phyloP scores from a whole-genome alignment of 1,140 invertebrate genomes.

The Bombus pyrosoma region DNA sequence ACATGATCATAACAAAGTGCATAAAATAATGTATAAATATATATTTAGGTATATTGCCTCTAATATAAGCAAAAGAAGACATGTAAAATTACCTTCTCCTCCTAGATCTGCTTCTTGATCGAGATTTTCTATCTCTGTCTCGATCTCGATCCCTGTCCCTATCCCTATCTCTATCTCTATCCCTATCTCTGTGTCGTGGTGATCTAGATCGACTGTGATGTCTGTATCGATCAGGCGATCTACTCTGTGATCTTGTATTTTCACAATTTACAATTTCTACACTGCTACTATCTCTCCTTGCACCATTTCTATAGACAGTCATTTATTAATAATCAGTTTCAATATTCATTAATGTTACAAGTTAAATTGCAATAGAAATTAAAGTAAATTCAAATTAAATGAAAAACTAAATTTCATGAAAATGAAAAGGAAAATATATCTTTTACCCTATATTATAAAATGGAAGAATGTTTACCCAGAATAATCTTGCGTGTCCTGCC shows the following conservation, averaged over 20 bases:
- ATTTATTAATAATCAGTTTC: slow-evolving; percentile 8
- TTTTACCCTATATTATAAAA: background rate
- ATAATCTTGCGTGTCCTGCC: slow-evolving; percentile 68
- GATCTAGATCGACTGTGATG: slow-evolving; percentile 83
- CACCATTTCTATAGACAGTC: slow-evolving; percentile 55
- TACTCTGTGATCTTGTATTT: slow-evolving; percentile 77
- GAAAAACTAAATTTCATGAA: background rate
- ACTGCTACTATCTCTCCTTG: slow-evolving; percentile 79
- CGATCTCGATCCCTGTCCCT: slow-evolving; percentile 85
- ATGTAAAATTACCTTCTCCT: slow-evolving; percentile 74
- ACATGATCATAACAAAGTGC: slow-evolving; percentile 13
- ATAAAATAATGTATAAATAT: background rate
- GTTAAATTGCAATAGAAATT: background rate
- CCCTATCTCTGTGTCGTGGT: slow-evolving; percentile 81
- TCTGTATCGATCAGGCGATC: slow-evolving; percentile 79
- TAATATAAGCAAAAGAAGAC: background rate
- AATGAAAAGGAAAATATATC: background rate
- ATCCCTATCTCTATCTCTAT: slow-evolving; percentile 85
- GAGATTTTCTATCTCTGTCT: slow-evolving; percentile 85
- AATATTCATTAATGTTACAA: background rate
- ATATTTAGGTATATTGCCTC: background rate
- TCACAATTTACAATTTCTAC: slow-evolving; percentile 82
- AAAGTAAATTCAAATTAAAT: background rate
- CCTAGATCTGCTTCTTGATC: slow-evolving; percentile 78
- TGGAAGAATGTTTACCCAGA: slow-evolving; percentile 49